These are phyloP conservation scores for Mohoua ochrocephala DNA, from an alignment of 2,113 vertebrate genomes.

Conservation along the genomic window DNA sequence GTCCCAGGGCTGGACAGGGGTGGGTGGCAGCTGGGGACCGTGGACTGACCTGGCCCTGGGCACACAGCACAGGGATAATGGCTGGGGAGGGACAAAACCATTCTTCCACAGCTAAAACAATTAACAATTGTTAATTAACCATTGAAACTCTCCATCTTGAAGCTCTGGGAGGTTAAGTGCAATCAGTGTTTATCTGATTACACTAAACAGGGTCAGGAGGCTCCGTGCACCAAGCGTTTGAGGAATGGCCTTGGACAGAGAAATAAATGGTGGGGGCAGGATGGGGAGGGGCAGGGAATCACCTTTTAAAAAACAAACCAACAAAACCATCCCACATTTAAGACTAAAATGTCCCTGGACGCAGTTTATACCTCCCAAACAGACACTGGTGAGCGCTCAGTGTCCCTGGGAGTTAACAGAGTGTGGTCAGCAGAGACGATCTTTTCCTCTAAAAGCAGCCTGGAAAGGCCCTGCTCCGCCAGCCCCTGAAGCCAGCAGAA, in stretches of 20 bases:
- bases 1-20: background rate
- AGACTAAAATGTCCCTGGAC: background rate
- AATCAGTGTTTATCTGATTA: background rate
- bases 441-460: background rate
- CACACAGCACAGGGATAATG: background rate
- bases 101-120: background rate
- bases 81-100: background rate
- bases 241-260: background rate
- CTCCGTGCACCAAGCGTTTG: background rate
- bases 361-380: rapidly evolving
- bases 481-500: background rate
- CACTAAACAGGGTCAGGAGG: background rate
- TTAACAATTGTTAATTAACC: background rate
- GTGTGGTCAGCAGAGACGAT: background rate
- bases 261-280: background rate
- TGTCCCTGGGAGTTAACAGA: background rate
- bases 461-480: background rate
- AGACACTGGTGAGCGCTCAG: rapidly evolving
- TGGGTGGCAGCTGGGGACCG: background rate
- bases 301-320: background rate
- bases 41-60: background rate
- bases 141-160: background rate
- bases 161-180: background rate
- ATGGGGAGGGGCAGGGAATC: background rate
- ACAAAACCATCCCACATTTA: rapidly evolving